Evolutionary conservation across 2,797 vertebrate genomes (phyloP).

Genomic region (Amblyraja radiata): DNA sequence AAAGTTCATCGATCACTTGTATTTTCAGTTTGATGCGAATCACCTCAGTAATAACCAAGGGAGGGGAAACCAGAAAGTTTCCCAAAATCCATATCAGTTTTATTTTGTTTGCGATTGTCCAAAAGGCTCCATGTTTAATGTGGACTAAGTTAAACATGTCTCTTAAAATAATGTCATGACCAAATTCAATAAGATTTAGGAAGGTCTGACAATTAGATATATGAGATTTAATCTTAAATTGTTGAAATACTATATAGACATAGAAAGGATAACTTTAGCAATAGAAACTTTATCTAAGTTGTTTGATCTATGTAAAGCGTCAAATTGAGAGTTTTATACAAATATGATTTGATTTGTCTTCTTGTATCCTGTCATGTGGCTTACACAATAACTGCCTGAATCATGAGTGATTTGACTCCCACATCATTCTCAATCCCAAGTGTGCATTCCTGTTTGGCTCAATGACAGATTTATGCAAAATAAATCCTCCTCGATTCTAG

Average conservation of each 20-base stretch:
- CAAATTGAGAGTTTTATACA: neutral
- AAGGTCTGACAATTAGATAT: neutral
- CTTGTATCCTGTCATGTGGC: neutral
- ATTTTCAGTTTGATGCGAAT: neutral
- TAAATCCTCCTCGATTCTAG: neutral
- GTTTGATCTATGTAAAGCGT: no score
- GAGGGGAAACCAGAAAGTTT: neutral
- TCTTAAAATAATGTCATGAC: neutral
- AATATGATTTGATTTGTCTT: neutral
- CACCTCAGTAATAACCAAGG: neutral
- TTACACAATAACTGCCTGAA: slow-evolving; percentile 11
- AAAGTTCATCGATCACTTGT: neutral
- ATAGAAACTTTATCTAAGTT: neutral
- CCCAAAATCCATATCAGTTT: neutral
- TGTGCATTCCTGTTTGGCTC: neutral
- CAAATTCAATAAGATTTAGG: neutral
- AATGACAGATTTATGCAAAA: neutral
- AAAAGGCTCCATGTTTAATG: neutral
- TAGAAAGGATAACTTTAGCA: neutral
- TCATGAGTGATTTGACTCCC: slow-evolving; percentile 1
- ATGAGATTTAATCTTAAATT: neutral
- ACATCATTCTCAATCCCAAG: slow-evolving; percentile 7
- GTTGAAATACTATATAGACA: neutral
- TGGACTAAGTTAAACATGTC: neutral
- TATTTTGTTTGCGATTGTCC: neutral